Evolutionary conservation across 1,140 invertebrate genomes (phyloP).

Genomic region (Drosophila ananassae): DNA sequence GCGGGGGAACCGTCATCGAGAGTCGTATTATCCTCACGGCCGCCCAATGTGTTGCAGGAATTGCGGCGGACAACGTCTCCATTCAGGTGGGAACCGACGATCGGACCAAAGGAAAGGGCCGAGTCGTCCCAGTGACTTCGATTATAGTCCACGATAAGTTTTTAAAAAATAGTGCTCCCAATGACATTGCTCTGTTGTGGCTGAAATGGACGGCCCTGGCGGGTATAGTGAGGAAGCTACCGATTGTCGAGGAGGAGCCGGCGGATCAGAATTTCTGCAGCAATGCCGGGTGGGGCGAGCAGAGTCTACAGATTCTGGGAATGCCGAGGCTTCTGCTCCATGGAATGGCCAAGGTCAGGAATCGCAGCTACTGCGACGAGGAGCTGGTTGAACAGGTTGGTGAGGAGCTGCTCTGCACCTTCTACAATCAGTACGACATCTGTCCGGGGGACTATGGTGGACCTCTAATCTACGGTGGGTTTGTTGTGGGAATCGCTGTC

Average conservation of each 20-base stretch:
- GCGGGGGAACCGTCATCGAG: constrained; percentile 1
- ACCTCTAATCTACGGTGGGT: neutral
- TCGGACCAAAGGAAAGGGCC: neutral
- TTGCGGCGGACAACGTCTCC: neutral
- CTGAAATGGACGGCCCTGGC: neutral
- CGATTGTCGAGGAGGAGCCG: neutral
- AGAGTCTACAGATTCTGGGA: neutral
- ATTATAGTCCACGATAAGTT: neutral
- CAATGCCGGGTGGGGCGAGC: constrained; percentile 14
- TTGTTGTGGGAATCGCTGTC: constrained; percentile 1
- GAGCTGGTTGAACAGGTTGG: constrained; percentile 1
- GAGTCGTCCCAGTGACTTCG: neutral
- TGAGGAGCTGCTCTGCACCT: neutral
- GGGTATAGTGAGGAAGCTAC: neutral
- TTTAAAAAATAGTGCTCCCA: too few relatives aligned
- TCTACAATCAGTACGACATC: constrained; percentile 5
- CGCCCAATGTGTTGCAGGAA: constrained; percentile 1
- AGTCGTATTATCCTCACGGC: constrained; percentile 2
- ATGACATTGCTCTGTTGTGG: constrained; percentile 10
- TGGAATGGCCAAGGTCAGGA: constrained; percentile 1
- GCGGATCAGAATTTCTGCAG: neutral
- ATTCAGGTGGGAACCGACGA: neutral
- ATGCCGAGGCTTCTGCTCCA: neutral
- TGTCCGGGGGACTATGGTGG: constrained; percentile 17
- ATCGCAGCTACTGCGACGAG: neutral